Conservation (phyloP, 2,888 invertebrate genomes). For the Sesia bembeciformis region DNA sequence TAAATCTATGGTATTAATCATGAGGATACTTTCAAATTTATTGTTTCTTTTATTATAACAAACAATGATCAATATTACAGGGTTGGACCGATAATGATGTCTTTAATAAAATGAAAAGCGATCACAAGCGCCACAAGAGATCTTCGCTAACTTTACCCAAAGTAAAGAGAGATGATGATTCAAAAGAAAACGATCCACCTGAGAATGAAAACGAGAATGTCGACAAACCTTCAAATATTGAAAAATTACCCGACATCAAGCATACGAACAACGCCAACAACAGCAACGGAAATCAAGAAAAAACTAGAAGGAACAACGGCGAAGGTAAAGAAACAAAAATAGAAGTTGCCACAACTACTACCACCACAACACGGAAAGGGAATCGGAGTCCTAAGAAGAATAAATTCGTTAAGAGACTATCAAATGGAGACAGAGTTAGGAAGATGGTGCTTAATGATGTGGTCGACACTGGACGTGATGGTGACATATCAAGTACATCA, state of each 20-base stretch:
- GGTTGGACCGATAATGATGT: constrained; percentile 65
- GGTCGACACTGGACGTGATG: constrained; percentile 16
- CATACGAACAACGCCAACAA: constrained; percentile 20
- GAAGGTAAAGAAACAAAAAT: constrained; percentile 17
- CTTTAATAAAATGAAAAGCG: constrained; percentile 47
- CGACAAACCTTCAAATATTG: constrained; percentile 24
- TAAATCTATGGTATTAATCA: constrained; percentile 81
- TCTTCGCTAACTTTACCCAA: constrained; percentile 67
- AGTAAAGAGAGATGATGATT: constrained; percentile 65
- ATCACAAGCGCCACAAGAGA: constrained; percentile 33
- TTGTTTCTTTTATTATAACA: background rate
- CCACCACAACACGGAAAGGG: constrained; percentile 13
- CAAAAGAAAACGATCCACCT: constrained; percentile 18
- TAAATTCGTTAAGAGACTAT: constrained; percentile 45
- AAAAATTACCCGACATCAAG: constrained; percentile 50
- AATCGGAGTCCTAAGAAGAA: constrained; percentile 38
- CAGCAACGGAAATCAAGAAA: constrained; percentile 16
- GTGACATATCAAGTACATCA: constrained; percentile 8
- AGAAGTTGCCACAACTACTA: constrained; percentile 11
- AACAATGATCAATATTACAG: constrained; percentile 20
- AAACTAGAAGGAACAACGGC: constrained; percentile 12
- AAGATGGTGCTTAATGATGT: constrained; percentile 33
- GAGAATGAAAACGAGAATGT: constrained; percentile 37
- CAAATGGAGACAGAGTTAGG: constrained; percentile 42
- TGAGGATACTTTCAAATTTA: background rate